Conservation (phyloP, 2,888 invertebrate species). For the Nomada fucata region DNA sequence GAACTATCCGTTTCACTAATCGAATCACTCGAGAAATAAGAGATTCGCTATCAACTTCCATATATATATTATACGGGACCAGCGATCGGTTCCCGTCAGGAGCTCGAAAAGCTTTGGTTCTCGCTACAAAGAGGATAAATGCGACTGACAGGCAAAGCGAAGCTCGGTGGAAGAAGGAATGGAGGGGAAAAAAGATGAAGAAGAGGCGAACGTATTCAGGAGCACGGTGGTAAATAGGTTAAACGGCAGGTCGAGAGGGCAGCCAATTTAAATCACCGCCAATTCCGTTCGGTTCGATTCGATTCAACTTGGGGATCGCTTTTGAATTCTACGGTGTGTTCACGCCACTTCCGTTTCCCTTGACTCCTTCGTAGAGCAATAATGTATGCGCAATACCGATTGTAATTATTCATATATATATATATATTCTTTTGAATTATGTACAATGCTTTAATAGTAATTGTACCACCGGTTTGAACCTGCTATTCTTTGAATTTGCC, state of each 20-base stretch:
- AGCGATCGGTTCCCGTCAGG: slow-evolving; percentile 21
- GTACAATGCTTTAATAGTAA: too few relatives aligned
- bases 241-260: slow-evolving; percentile 71
- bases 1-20: too few relatives aligned
- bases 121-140: slow-evolving; percentile 65
- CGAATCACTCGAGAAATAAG: too few relatives aligned
- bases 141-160: slow-evolving; percentile 60
- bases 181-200: neutral
- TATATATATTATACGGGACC: neutral
- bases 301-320: slow-evolving; percentile 60
- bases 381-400: neutral
- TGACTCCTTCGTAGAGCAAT: neutral
- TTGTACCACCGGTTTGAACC: too few relatives aligned
- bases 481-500: too few relatives aligned
- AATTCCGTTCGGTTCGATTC: slow-evolving; percentile 67
- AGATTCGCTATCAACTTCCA: too few relatives aligned
- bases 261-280: slow-evolving; percentile 76
- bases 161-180: slow-evolving; percentile 41
- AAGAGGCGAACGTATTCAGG: slow-evolving; percentile 48
- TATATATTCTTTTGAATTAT: too few relatives aligned
- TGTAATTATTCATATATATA: neutral
- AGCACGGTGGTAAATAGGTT: slow-evolving; percentile 73
- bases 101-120: slow-evolving; percentile 47
- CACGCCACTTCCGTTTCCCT: slow-evolving; percentile 4
- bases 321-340: slow-evolving; percentile 51